These are phyloP conservation scores for Chrysolina americana DNA, from an alignment of 2,888 invertebrate genomes.

Conservation along the genomic window DNA sequence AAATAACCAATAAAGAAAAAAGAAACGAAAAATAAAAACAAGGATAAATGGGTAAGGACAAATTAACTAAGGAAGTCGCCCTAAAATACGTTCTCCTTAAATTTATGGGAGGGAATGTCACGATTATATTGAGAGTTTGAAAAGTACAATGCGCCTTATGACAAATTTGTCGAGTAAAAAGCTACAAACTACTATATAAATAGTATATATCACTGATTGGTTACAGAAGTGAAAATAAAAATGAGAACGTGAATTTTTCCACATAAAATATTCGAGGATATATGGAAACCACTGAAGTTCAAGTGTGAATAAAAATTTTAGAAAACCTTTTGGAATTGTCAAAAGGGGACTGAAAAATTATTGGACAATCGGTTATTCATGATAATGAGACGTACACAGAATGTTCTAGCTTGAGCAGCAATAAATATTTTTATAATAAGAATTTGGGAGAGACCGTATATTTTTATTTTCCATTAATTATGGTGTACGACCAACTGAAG, in stretches of 20 bases:
- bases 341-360: too few relatives aligned
- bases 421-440: too few relatives aligned
- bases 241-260: background rate
- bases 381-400: too few relatives aligned
- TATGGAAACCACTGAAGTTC: background rate
- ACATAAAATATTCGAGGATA: background rate
- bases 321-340: too few relatives aligned
- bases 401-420: too few relatives aligned
- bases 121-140: constrained; percentile 47
- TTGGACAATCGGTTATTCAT: too few relatives aligned
- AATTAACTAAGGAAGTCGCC: constrained; percentile 30
- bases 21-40: constrained; percentile 51
- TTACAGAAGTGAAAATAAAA: constrained; percentile 10
- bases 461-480: too few relatives aligned
- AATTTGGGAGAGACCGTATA: too few relatives aligned
- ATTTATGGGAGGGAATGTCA: constrained; percentile 49
- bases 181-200: constrained; percentile 37
- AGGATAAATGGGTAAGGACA: constrained; percentile 42
- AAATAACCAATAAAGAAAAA: constrained; percentile 63
- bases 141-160: constrained; percentile 55
- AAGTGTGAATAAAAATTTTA: background rate
- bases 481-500: background rate
- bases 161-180: constrained; percentile 46
- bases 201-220: constrained; percentile 13
- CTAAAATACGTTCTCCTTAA: constrained; percentile 26